Base-by-base conservation (phyloP, 2,888 invertebrate species). In the Lymantria monacha region DNA sequence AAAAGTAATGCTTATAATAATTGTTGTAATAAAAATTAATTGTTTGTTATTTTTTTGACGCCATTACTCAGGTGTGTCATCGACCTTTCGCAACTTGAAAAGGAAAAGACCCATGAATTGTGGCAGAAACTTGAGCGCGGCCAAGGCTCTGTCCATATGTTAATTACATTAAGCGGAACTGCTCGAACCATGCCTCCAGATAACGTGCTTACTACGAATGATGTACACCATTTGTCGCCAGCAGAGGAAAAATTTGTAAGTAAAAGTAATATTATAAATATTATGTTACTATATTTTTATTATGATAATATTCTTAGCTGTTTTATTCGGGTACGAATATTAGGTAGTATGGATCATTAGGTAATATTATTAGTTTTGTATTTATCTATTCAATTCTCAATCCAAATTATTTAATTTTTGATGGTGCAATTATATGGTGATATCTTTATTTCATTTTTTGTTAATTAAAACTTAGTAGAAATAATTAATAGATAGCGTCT, bases 111-210 rank as follows among this genome's bases (percentile, higher is more conserved):
- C 3, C 87, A 89, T 50, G 90, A 91, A 51, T 56, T 91, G 9
- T 89, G 89, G 88, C 84, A 83, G 55, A 79, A 85, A 49, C 60
- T 90, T 61, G 90, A 89, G 52, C 87, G 90, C 46, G 90, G 91
- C 1, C 82, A 78, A 61, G 91, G 91, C 0, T 75, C 80, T 36
- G 44, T 91, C 9, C 91, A 91, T 57, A 61, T 91, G 66, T 69
- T 90, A 56, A 66, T 90, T 42, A 89, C 91, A 0, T 63, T 90
- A 54, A 84, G 82, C 49, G 85, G 83, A 1, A 71, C 85, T 0
- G 72, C 74, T 0, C 70, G 81, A 38, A 63, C 55, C n/a, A 49
- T 72, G 15, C 61, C 72, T 0, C 41, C 75, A 7, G 89, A 88
- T 66, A 81, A 72, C 56, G 75, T 89, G 38, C 84, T 84, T 1